Percentiles rank a stretch among this genome's conserved stretches.
Evolutionary conservation across 2,113 vertebrate genomes (phyloP).

Genomic region (Prolemur simus): DNA sequence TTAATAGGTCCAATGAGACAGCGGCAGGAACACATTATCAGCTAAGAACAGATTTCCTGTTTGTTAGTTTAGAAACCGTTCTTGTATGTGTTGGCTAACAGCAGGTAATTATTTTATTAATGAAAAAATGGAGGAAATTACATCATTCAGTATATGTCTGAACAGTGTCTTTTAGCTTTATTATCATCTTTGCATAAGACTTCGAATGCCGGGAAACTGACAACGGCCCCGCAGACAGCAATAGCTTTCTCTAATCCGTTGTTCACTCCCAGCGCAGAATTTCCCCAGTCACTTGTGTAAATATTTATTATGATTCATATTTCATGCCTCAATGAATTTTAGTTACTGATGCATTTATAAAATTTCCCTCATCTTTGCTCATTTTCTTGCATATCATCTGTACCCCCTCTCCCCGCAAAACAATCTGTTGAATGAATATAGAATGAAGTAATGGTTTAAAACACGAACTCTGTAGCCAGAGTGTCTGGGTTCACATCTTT

Average conservation of each 20-base stretch:
- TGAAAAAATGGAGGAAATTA: slow-evolving; percentile 46
- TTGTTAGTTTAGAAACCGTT: neutral
- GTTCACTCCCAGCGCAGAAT: neutral
- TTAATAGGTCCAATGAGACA: neutral
- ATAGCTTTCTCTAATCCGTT: neutral
- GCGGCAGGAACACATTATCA: neutral
- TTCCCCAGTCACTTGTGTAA: neutral
- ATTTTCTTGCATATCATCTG: neutral
- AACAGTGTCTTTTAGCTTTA: neutral
- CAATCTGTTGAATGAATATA: neutral
- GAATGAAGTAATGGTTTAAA: neutral
- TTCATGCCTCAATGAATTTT: neutral
- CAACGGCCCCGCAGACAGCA: neutral
- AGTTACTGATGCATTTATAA: neutral
- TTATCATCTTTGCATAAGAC: neutral
- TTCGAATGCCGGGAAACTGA: fast-evolving
- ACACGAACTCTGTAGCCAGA: neutral
- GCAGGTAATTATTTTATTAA: slow-evolving; percentile 39
- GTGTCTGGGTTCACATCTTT: neutral
- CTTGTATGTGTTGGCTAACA: slow-evolving; percentile 14
- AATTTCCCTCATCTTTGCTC: neutral
- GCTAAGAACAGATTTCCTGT: slow-evolving; percentile 39
- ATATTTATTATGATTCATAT: neutral
- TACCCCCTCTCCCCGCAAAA: neutral
- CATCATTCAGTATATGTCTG: neutral